Evolutionary conservation across 2,797 vertebrate genomes (phyloP), one percentile per base, ranked within the genome.

Genomic region (Erethizon dorsatum): DNA sequence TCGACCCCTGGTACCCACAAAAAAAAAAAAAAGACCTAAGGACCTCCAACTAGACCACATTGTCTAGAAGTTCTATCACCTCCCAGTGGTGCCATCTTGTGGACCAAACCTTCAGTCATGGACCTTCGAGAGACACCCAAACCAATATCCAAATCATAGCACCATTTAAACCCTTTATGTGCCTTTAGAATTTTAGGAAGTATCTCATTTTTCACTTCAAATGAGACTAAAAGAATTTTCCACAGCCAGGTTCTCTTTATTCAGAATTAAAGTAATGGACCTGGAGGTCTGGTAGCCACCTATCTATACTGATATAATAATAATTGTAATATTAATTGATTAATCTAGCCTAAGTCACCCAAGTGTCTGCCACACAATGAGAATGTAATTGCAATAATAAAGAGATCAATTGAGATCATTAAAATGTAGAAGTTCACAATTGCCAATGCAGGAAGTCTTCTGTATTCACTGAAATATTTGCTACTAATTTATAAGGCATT

Each of bases 341-440:
- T 95, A 83, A 89, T 94, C 85, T 91, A 94, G 73, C 85, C 92
- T 13, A 28, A 95, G 92, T 96, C 82, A 82, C 37, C 85, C 63
- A 41, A 93, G 86, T 87, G 57, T 95, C 88, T 95, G n/a, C 88
- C 80, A 89, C 79, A 93, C 86, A 96, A 94, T 97, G 84, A 96
- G 79, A 94, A 92, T 89, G 47, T 88, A 95, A 97, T 97, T 97
- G 91, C 75, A 93, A 95, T 86, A 92, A 96, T 83, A 91, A 96
- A 94, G 52, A 94, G 96, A 96, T 92, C 85, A 96, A 94, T 59
- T 83, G 90, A 97, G 88, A 82, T 90, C 45, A 97, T 92, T 97
- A 93, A 95, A 95, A 96, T 93, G 71, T 50, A 79, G 96, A 95
- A 63, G 83, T 88, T 96, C 91, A 97, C 83, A 95, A 96, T 84